phyloP scores from a whole-genome alignment of 2,797 vertebrate genomes.

The Sandelia bainsii region DNA sequence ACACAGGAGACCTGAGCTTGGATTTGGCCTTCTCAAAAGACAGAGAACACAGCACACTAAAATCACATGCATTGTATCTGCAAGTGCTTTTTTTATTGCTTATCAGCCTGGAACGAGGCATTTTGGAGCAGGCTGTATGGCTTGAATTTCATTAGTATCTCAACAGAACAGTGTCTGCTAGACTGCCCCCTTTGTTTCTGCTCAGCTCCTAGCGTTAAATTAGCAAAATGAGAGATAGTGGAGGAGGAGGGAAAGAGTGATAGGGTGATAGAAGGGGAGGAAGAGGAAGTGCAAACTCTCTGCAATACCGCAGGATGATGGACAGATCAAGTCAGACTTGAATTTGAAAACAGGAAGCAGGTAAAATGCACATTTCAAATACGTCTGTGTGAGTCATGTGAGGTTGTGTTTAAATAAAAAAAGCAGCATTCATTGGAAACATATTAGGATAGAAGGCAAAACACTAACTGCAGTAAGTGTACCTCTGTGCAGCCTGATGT shows the following conservation, averaged over 20 bases:
- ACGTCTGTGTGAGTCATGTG: slow-evolving; percentile 7
- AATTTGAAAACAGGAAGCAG: slow-evolving; percentile 58
- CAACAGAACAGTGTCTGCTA: slow-evolving; percentile 73
- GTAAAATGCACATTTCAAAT: slow-evolving; percentile 37
- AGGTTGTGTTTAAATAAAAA: not conserved
- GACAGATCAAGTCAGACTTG: slow-evolving; percentile 26
- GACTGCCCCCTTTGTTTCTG: slow-evolving; percentile 77
- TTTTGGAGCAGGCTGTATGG: slow-evolving; percentile 72
- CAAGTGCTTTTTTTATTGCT: slow-evolving; percentile 54
- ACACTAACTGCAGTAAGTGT: slow-evolving; percentile 14
- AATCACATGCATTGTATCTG: slow-evolving; percentile 65
- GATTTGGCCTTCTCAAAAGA: slow-evolving; percentile 45
- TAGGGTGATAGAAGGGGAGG: slow-evolving; percentile 9
- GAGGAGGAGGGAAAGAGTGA: slow-evolving; percentile 37
- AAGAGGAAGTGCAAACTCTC: slow-evolving; percentile 34
- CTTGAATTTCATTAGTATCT: slow-evolving; percentile 83
- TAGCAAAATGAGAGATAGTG: slow-evolving; percentile 55
- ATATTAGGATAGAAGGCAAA: slow-evolving; percentile 7
- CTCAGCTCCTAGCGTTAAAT: slow-evolving; percentile 68
- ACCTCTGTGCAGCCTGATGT: slow-evolving; percentile 96
- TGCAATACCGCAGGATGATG: slow-evolving; percentile 23
- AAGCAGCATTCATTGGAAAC: not conserved
- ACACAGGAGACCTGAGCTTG: slow-evolving; percentile 39
- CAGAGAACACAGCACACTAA: slow-evolving; percentile 55
- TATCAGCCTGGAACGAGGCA: slow-evolving; percentile 80